These are phyloP conservation scores for Homalodisca vitripennis DNA, from an alignment of 1,140 invertebrate species.

Conservation along the genomic window DNA sequence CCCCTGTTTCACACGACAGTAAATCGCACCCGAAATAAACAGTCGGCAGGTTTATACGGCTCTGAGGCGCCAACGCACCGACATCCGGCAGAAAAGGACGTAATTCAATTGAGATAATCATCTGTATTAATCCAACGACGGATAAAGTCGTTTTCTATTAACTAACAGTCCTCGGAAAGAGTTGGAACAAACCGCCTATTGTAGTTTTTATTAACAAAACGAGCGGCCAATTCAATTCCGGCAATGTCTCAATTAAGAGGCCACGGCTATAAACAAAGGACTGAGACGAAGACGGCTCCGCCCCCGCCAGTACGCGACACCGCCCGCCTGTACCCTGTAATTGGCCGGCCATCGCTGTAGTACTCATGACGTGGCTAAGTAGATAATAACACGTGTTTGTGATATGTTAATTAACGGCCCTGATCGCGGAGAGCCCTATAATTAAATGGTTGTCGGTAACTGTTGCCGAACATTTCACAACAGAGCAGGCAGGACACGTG, in stretches of 20 bases:
- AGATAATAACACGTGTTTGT: constrained; percentile 17
- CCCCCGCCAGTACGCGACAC: background rate
- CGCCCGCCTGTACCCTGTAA: background rate
- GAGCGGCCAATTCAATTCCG: constrained; percentile 9
- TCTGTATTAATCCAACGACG: constrained; percentile 9
- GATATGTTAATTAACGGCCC: constrained; percentile 9
- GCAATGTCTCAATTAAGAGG: constrained; percentile 13
- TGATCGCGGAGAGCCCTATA: background rate
- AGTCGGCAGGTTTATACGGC: background rate
- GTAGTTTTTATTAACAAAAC: constrained; percentile 25
- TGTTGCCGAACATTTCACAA: too few relatives aligned
- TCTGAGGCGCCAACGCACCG: too few relatives aligned
- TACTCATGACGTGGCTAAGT: constrained; percentile 2
- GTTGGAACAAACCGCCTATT: background rate
- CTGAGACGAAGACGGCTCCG: background rate
- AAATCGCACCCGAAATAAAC: constrained; percentile 15
- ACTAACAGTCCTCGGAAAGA: background rate
- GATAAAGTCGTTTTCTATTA: constrained; percentile 22
- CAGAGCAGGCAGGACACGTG: too few relatives aligned
- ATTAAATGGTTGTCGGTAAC: background rate
- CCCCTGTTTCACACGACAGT: constrained; percentile 6
- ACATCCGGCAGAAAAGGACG: too few relatives aligned
- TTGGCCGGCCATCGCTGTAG: constrained; percentile 1
- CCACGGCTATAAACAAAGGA: constrained; percentile 4
- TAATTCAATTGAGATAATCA: constrained; percentile 16